Conservation (phyloP, 2,113 vertebrate genomes). For the Peromyscus maniculatus region DNA sequence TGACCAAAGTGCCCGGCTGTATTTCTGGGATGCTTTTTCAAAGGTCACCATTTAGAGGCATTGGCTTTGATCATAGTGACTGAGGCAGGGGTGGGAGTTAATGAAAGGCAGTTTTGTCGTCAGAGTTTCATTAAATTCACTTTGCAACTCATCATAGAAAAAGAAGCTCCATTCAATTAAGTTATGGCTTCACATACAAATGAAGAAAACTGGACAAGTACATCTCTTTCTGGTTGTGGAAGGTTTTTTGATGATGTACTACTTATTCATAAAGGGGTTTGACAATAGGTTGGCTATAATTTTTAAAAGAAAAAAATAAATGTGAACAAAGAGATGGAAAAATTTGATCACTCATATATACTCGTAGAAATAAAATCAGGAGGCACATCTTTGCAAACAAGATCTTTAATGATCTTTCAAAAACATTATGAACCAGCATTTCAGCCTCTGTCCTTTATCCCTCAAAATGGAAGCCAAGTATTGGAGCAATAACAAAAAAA, state of each 20-base stretch:
- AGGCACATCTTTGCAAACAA: not conserved
- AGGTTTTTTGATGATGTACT: constrained; percentile 18
- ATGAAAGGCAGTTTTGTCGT: constrained; percentile 16
- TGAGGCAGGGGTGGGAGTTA: not conserved
- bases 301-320: not conserved
- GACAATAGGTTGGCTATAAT: not conserved
- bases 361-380: not conserved
- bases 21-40: constrained; percentile 41
- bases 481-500: constrained; percentile 8
- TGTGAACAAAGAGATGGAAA: not conserved
- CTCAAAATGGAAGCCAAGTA: not conserved
- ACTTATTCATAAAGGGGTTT: constrained; percentile 8
- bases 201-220: not conserved
- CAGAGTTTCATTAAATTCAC: constrained; percentile 19
- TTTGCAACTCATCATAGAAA: constrained; percentile 12
- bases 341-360: not conserved
- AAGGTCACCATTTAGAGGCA: not conserved
- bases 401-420: not conserved
- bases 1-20: not conserved
- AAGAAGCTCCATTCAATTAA: not conserved
- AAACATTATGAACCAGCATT: not conserved
- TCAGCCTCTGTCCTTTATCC: not conserved
- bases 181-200: constrained; percentile 19
- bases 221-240: constrained; percentile 7
- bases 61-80: not conserved